Conservation (phyloP, 2,113 vertebrate species). For the Aegotheles bennettii region DNA sequence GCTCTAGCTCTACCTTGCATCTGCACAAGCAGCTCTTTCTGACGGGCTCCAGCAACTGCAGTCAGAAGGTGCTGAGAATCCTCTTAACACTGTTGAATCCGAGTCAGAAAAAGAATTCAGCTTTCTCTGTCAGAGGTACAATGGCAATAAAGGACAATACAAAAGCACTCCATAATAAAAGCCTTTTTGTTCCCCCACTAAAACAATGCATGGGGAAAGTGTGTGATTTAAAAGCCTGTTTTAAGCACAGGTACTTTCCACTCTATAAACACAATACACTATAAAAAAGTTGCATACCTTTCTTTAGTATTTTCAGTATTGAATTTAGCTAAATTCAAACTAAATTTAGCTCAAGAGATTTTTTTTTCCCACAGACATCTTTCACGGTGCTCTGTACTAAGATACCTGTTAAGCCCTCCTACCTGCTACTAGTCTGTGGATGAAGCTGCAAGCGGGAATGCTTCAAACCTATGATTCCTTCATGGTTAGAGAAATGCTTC, state of each 20-base stretch:
- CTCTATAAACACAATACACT: background rate
- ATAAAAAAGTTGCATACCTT: background rate
- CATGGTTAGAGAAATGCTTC: background rate
- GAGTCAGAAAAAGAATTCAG: background rate
- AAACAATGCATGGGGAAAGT: background rate
- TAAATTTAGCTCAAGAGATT: background rate
- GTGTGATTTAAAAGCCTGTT: background rate
- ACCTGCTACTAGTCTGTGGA: background rate
- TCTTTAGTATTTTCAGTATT: background rate
- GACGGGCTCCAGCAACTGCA: background rate
- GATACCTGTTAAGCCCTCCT: background rate
- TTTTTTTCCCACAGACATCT: background rate
- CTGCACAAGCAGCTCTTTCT: background rate
- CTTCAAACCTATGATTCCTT: background rate
- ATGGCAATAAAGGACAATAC: background rate
- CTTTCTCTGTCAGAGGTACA: background rate
- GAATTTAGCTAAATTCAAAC: background rate
- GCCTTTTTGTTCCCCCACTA: background rate
- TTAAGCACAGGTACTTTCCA: background rate
- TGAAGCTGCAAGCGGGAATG: background rate
- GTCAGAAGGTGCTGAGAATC: background rate
- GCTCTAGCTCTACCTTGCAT: background rate
- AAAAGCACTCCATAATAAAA: background rate
- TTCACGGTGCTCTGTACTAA: background rate
- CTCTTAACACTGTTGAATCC: background rate